Evolutionary conservation across 2,797 vertebrate species (phyloP), one percentile per base, ranked within the genome.

Genomic region (Australoheros facetus): DNA sequence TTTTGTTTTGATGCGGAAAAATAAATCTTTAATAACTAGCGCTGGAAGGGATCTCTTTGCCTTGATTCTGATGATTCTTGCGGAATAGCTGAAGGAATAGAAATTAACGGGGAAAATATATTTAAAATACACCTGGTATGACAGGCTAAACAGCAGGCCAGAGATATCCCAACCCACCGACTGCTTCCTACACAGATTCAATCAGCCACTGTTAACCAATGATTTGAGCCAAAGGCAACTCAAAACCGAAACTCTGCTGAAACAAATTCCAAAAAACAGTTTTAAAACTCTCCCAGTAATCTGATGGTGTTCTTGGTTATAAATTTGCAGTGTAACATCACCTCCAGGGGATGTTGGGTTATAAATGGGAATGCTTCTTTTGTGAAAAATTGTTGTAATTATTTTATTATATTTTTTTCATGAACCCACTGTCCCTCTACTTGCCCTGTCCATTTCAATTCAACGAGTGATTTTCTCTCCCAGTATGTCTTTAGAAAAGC

Each of bases 401-500:
- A 34, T 58, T 51, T 32, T 71, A 55, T 58, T 54, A 62, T 62
- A 32, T 71, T 5, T 17, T 56, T 62, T 55, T 59, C 1, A 82
- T 78, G 14, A 71, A 51, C 7, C 39, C 9, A 23, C 9, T 74
- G 75, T 56, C 17, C n/a, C 7, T 58, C 23, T 51, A 30, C 30
- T 73, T 71, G n/a, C 37, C 55, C 55, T 1, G 10, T 16, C 45
- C 51, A 78, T 39, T 82, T 73, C 48, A 54, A 66, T 84, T 84
- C 71, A 87, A 42, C 82, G 28, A 75, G 39, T 26, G 48, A 56
- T 76, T 73, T 76, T 30, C 37, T 66, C 60, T 83, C 62, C 58
- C 75, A 73, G 70, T 34, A 69, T 82, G 64, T 71, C 66, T 84
- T 73, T 69, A 64, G 59, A 75, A 75, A 73, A 69, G 28, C 77